A percentile compares a stretch with the other conserved stretches of the same genome.
These are phyloP conservation scores for Acanthosepion lycidas DNA, from an alignment of 2,888 invertebrate species.

Conservation along the genomic window DNA sequence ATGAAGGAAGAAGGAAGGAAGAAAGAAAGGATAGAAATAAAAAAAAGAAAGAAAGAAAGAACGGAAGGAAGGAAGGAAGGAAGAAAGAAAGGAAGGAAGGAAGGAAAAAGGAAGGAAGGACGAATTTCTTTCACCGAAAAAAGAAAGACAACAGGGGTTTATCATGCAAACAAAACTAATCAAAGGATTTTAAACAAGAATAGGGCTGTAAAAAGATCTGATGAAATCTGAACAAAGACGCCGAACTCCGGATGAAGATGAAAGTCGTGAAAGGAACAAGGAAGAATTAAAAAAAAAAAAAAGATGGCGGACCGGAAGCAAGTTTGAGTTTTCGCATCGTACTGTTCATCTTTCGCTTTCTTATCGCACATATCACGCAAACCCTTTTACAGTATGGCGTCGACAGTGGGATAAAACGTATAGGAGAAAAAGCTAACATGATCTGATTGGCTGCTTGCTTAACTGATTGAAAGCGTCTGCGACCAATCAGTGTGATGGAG, in stretches of 20 bases:
- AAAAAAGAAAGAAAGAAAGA: no score
- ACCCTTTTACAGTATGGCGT: not conserved
- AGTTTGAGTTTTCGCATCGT: not conserved
- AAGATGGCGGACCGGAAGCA: not conserved
- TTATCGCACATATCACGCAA: not conserved
- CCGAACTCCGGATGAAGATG: not conserved
- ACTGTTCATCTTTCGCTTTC: not conserved
- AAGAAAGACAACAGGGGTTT: not conserved
- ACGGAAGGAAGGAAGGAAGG: not conserved
- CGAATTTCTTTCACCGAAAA: no score
- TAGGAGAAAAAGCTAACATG: not conserved
- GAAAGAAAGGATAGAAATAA: no score
- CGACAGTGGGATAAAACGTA: not conserved
- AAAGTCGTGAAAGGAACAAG: not conserved
- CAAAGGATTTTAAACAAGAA: not conserved
- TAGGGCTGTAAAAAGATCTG: not conserved
- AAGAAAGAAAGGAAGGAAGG: not conserved
- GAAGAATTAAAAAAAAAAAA: not conserved
- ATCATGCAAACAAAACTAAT: not conserved
- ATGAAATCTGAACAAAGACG: constrained; percentile 21
- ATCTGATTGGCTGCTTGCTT: not conserved
- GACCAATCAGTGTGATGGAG: not conserved
- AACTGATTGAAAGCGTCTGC: not conserved
- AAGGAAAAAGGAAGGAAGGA: no score
- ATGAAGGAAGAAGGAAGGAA: no score